Evolutionary conservation across 2,113 vertebrate genomes (phyloP).

Genomic region (Addax nasomaculatus): DNA sequence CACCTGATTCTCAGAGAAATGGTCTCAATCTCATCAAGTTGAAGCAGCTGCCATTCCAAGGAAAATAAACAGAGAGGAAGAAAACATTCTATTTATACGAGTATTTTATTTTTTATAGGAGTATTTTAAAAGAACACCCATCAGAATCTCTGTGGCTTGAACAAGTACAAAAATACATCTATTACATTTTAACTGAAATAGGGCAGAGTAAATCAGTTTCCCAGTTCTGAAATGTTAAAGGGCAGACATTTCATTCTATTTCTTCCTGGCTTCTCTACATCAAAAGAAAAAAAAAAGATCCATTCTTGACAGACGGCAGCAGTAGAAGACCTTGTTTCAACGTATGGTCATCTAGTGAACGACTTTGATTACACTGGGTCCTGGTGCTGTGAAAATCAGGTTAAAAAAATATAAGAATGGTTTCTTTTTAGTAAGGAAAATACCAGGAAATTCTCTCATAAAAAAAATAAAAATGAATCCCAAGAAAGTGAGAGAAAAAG

Average conservation of each 20-base stretch:
- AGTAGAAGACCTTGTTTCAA: neutral
- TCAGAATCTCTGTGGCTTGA: neutral
- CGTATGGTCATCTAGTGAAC: neutral
- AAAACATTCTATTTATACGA: neutral
- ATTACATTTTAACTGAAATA: conserved; percentile 42
- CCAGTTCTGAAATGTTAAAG: conserved; percentile 52
- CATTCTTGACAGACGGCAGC: neutral
- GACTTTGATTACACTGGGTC: conserved; percentile 24
- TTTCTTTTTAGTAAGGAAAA: neutral
- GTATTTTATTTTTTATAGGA: neutral
- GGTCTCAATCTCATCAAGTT: neutral
- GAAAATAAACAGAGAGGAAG: neutral
- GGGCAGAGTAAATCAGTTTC: conserved; percentile 7
- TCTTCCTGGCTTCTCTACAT: neutral
- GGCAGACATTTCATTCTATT: conserved; percentile 54
- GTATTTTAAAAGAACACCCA: neutral
- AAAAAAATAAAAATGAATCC: neutral
- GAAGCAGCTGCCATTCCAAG: neutral
- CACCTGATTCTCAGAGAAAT: neutral
- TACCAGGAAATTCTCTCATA: neutral
- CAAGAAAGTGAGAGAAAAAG: neutral
- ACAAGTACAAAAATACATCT: neutral
- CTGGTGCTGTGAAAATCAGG: neutral
- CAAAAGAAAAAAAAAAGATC: conserved; percentile 14
- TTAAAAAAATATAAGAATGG: neutral